These are phyloP conservation scores for Trachythela sp. DNA, from an alignment of 64 coral and sea anemone genomes.

Conservation along the genomic window DNA sequence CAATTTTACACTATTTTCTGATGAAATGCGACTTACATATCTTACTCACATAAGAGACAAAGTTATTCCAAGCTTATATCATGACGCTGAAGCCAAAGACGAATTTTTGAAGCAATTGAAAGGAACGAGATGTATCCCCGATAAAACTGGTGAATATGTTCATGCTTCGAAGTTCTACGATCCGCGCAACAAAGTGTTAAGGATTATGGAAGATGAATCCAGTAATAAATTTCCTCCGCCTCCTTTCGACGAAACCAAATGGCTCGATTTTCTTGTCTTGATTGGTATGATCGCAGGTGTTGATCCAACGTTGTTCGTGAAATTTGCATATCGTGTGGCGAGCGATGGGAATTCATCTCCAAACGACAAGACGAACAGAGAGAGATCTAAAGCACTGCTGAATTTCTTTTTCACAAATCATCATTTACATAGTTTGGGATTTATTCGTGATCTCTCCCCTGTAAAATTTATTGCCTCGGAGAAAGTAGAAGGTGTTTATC, in stretches of 20 bases:
- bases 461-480: slow-evolving; percentile 60
- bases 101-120: background rate
- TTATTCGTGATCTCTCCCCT: slow-evolving; percentile 40
- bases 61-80: background rate
- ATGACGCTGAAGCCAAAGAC: background rate
- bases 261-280: slow-evolving; percentile 59
- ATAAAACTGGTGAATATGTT: background rate
- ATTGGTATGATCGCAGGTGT: slow-evolving; percentile 55
- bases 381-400: slow-evolving; percentile 61
- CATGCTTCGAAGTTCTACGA: slow-evolving; percentile 3
- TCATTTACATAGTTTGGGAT: slow-evolving; percentile 31
- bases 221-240: slow-evolving; percentile 3
- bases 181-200: background rate
- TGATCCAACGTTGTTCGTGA: slow-evolving; percentile 39
- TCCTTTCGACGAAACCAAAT: slow-evolving; percentile 47
- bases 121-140: background rate
- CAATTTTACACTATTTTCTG: background rate
- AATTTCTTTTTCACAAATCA: slow-evolving; percentile 38
- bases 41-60: background rate
- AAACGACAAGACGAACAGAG: background rate
- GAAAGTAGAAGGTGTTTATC: slow-evolving; percentile 44
- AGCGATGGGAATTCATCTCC: slow-evolving; percentile 10
- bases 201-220: slow-evolving; percentile 19
- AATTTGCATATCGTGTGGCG: slow-evolving; percentile 62
- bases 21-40: background rate